phyloP scores from a whole-genome alignment of 2,113 vertebrate species.

The Glaucidium brasilianum region DNA sequence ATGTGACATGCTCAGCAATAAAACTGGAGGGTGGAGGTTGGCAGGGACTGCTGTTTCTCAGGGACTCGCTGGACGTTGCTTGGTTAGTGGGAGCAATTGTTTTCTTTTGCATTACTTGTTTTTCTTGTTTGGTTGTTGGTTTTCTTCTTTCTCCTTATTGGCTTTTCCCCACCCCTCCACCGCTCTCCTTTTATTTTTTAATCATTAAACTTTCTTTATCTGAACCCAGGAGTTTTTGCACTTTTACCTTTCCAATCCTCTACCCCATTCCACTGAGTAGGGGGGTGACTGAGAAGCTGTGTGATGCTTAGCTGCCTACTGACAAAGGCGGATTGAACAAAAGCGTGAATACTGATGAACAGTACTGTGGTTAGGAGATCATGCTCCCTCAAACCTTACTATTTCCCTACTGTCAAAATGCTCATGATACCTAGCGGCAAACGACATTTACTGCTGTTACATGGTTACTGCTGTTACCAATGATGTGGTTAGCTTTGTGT shows the following conservation, averaged over 20 bases:
- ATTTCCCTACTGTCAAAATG: neutral
- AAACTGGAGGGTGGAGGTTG: neutral
- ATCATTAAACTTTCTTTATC: neutral
- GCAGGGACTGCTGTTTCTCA: neutral
- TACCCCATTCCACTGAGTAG: neutral
- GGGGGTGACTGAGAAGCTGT: accelerated
- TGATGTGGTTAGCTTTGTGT: neutral
- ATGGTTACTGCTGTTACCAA: neutral
- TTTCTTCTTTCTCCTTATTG: neutral
- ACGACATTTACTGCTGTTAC: no score
- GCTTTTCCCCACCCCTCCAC: accelerated
- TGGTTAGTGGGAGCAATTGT: neutral
- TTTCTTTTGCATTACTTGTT: neutral
- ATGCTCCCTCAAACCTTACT: neutral
- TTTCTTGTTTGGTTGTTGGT: neutral
- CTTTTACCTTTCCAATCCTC: neutral
- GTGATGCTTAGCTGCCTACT: neutral
- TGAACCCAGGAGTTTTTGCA: neutral
- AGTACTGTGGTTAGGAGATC: neutral
- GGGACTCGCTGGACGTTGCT: neutral
- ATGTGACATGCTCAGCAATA: neutral
- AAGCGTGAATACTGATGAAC: neutral
- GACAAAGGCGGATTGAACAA: neutral
- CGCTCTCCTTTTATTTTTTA: neutral
- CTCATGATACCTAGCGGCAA: neutral